Base-by-base conservation (phyloP, 2,888 invertebrate genomes). In the Disparrhopalites patrizii region DNA sequence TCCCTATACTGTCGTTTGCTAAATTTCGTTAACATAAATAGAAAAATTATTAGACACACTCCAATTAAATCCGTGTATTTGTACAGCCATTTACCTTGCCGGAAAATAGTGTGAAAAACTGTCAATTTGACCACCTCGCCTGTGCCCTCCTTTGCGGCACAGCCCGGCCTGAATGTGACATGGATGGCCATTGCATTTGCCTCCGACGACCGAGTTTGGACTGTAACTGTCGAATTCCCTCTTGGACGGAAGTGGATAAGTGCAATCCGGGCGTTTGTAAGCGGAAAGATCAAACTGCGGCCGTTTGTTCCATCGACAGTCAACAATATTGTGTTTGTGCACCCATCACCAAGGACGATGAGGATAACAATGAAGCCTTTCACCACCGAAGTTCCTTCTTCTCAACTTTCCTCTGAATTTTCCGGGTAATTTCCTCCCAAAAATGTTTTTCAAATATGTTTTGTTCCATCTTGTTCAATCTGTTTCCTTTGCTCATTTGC, bases 281-380 rank as follows among this genome's bases (percentile, higher is more conserved):
- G 18, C 43, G 58, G 31, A 43, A 58, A 10, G 25, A 27, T n/a
- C 3, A 18, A 1, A 30, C n/a, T 18, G 58, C 58, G n/a, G 28
- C 38, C 18, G 43, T 58, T 13, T 58, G 58, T 20, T 13, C n/a
- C 2, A 25, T 23, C n/a, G 47, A 58, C 3, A 31, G 47, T 8
- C 47, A 58, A n/a, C 43, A 58, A 58, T 58, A n/a, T 13, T 58
- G 58, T 47, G 58, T 58, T 18, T 58, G 58, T 47, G 43, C 58
- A 7, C 58, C 47, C n/a, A n/a, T n/a, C n/a, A n/a, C n/a, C n/a
- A n/a, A n/a, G n/a, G n/a, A n/a, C n/a, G n/a, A n/a, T n/a, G n/a
- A n/a, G n/a, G n/a, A n/a, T n/a, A n/a, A n/a, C n/a, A n/a, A n/a
- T n/a, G n/a, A n/a, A n/a, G n/a, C n/a, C n/a, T n/a, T n/a, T n/a